A percentile compares a stretch with the other conserved stretches of the same genome.
Conservation (phyloP, 2,113 vertebrate species). For the Lota lota region DNA sequence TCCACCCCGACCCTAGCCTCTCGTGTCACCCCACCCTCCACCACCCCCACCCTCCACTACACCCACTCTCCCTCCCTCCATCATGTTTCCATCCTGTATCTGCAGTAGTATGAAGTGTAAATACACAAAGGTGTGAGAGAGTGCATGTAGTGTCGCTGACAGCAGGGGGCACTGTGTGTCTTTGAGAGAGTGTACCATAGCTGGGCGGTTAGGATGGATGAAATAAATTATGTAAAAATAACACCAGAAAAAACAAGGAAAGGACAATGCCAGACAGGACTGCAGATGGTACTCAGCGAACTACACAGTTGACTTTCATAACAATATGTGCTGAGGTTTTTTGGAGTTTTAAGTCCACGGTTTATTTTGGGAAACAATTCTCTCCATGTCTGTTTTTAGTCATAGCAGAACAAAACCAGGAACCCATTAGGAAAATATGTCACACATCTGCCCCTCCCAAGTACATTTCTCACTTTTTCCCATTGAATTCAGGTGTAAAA, state of each 20-base stretch:
- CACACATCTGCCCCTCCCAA: background rate
- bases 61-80: background rate
- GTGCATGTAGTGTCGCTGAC: constrained; percentile 45
- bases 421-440: background rate
- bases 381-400: background rate
- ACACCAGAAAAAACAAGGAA: constrained; percentile 17
- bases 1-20: too few species aligned
- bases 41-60: background rate
- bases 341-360: background rate
- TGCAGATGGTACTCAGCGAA: constrained; percentile 2
- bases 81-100: constrained; percentile 14
- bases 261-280: constrained; percentile 22
- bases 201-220: constrained; percentile 12
- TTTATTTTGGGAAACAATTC: constrained; percentile 21
- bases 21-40: background rate
- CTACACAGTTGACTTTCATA: too few species aligned
- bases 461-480: background rate
- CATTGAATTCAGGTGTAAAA: background rate
- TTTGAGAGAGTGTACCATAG: constrained; percentile 23
- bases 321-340: too few species aligned
- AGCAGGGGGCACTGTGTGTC: constrained; percentile 62
- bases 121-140: constrained; percentile 4
- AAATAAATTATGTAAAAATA: background rate
- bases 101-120: constrained; percentile 24
- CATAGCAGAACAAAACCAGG: background rate